phyloP scores from a whole-genome alignment of 2,888 invertebrate genomes.

The Dryomyza anilis region DNA sequence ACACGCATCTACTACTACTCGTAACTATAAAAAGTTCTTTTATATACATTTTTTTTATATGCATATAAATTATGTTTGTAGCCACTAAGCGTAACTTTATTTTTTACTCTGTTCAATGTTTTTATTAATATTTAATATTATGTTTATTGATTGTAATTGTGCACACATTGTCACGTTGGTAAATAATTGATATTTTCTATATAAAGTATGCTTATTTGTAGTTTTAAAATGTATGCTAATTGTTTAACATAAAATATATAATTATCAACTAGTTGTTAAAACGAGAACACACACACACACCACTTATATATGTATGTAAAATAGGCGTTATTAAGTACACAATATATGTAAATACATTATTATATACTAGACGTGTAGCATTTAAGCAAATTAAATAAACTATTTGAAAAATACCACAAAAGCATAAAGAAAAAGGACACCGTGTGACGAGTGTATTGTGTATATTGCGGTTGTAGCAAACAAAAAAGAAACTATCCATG shows the following conservation, averaged over 20 bases:
- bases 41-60: neutral
- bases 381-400: slow-evolving; percentile 14
- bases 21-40: neutral
- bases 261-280: neutral
- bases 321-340: slow-evolving; percentile 8
- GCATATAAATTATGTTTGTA: neutral
- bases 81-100: neutral
- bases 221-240: slow-evolving; percentile 16
- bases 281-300: neutral
- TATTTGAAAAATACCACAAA: slow-evolving; percentile 1
- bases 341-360: slow-evolving; percentile 19
- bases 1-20: neutral
- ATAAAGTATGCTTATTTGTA: slow-evolving; percentile 17
- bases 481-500: neutral
- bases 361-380: slow-evolving; percentile 18
- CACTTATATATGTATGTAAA: slow-evolving; percentile 18
- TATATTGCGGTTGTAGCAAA: too few species aligned
- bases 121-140: neutral
- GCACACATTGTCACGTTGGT: neutral
- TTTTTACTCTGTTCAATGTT: neutral
- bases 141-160: too few species aligned
- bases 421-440: slow-evolving; percentile 1
- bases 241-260: slow-evolving; percentile 10
- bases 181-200: slow-evolving; percentile 9
- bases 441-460: too few species aligned